A percentile compares a stretch with the other conserved stretches of the same genome.
Conservation (phyloP, 53 echinoderm and acorn worm genomes). For the Antedon mediterranea region DNA sequence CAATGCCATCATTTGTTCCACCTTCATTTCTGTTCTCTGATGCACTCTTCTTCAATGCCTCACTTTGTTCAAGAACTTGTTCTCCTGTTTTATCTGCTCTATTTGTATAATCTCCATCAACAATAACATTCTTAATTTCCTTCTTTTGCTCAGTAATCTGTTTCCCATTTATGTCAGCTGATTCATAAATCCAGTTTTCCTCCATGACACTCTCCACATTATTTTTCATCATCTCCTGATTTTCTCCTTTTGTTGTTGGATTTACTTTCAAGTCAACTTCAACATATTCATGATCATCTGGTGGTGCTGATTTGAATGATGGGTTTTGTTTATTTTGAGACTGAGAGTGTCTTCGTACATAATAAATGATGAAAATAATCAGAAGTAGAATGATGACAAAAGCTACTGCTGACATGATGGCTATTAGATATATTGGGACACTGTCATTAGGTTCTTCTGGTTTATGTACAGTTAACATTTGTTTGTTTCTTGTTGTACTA, state of each 20-base stretch:
- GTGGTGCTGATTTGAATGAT: background rate
- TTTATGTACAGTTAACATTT: background rate
- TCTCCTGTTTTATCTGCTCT: background rate
- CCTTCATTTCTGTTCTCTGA: background rate
- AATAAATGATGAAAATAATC: background rate
- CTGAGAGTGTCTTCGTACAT: background rate
- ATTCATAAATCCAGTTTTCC: background rate
- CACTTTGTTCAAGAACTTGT: too few relatives aligned
- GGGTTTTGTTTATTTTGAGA: background rate
- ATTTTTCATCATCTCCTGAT: too few relatives aligned
- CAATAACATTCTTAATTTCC: background rate
- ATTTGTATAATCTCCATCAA: background rate
- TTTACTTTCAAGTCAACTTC: background rate
- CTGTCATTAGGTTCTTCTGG: background rate
- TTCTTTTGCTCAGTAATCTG: background rate
- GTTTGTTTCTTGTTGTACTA: too few relatives aligned
- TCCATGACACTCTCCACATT: too few relatives aligned
- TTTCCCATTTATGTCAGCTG: background rate
- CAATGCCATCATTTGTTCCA: background rate
- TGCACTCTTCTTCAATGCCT: too few relatives aligned
- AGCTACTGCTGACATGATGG: too few relatives aligned
- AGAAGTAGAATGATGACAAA: too few relatives aligned
- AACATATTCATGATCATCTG: background rate
- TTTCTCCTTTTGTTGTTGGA: background rate
- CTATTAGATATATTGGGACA: too few relatives aligned